Percentiles rank a stretch among this genome's conserved stretches.
These are phyloP conservation scores for Micrasema minimum DNA, from an alignment of 1,140 invertebrate species.

Conservation along the genomic window DNA sequence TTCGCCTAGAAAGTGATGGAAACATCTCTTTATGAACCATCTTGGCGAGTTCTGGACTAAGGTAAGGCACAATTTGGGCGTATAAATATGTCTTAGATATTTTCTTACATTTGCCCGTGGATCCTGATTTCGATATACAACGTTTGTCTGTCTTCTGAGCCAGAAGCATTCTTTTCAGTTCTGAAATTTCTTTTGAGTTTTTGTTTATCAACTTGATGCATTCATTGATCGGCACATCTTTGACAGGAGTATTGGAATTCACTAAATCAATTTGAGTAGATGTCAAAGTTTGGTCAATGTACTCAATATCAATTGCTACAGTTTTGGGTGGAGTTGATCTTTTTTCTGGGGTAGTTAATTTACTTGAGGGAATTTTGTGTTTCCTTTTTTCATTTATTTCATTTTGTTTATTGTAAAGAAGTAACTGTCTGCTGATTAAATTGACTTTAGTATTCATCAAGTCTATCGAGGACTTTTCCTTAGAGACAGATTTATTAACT, in stretches of 20 bases:
- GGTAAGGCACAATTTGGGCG: constrained; percentile 47
- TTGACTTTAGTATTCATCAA: constrained; percentile 20
- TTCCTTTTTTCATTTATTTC: constrained; percentile 13
- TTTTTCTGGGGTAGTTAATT: not conserved
- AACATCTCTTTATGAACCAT: constrained; percentile 50
- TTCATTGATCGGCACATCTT: constrained; percentile 26
- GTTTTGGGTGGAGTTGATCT: not conserved
- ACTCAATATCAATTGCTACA: not conserved
- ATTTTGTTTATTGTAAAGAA: constrained; percentile 38
- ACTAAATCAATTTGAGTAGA: too few species aligned
- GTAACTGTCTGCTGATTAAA: constrained; percentile 31
- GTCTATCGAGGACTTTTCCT: too few species aligned
- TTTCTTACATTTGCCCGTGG: constrained; percentile 17
- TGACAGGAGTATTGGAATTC: not conserved
- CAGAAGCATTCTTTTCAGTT: constrained; percentile 43
- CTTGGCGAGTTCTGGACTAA: constrained; percentile 42
- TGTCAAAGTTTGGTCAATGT: not conserved
- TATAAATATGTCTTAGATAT: constrained; percentile 48
- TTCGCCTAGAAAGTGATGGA: constrained; percentile 26
- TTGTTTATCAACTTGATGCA: constrained; percentile 41
- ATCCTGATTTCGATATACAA: constrained; percentile 12
- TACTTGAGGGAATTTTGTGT: not conserved
- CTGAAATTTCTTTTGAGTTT: constrained; percentile 45
- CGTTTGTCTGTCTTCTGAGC: constrained; percentile 24
- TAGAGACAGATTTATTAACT: too few species aligned